phyloP scores from a whole-genome alignment of 2,888 invertebrate genomes.

The Melieria crassipennis region DNA sequence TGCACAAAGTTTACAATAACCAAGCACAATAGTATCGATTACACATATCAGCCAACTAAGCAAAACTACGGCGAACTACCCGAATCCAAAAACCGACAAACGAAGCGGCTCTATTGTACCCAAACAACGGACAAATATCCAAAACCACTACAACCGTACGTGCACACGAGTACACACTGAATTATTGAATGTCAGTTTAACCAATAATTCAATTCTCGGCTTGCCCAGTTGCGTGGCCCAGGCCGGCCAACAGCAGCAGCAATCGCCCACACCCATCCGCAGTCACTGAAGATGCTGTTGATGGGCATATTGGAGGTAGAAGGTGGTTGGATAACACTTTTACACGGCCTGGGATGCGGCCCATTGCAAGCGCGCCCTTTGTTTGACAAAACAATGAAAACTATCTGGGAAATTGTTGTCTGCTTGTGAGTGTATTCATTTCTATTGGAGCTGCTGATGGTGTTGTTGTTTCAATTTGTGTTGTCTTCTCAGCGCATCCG shows the following conservation, averaged over 20 bases:
- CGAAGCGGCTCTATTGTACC: not conserved
- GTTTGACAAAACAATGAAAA: conserved; percentile 28
- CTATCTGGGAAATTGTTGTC: conserved; percentile 36
- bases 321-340: no score
- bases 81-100: conserved; percentile 33
- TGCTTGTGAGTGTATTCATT: conserved; percentile 29
- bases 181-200: conserved; percentile 4
- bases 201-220: not conserved
- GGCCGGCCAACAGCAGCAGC: no score
- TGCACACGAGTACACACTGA: not conserved
- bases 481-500: no score
- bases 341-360: no score
- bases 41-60: conserved; percentile 48
- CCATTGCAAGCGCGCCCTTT: not conserved
- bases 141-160: not conserved
- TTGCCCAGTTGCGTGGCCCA: no score
- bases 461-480: not conserved
- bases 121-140: not conserved
- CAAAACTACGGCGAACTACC: conserved; percentile 50
- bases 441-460: conserved; percentile 12
- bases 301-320: not conserved
- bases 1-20: conserved; percentile 51
- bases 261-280: no score
- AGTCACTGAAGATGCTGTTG: not conserved
- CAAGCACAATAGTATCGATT: conserved; percentile 55